Percentiles rank a stretch among this genome's conserved stretches.
Conservation (phyloP, 2,113 vertebrate species). For the Stomatorhinus ivindoensis region DNA sequence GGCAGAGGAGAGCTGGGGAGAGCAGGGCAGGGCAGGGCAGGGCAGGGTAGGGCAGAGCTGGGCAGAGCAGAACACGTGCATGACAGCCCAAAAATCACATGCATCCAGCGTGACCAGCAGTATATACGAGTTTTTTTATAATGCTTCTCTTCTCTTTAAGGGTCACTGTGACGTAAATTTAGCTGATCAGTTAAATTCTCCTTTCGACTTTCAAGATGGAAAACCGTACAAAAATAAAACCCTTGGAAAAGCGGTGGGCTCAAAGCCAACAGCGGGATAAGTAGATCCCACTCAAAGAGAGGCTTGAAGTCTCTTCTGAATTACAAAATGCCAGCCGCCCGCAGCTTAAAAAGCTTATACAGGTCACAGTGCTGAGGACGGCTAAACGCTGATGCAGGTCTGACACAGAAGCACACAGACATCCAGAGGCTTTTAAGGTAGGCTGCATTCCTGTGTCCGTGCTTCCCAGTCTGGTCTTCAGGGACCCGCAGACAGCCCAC, state of each 20-base stretch:
- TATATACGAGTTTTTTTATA: not conserved
- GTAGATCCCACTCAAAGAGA: not conserved
- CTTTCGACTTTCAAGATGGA: not conserved
- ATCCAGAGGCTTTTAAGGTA: not conserved
- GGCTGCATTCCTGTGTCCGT: not conserved
- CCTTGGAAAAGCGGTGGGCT: not conserved
- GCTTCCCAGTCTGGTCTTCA: not conserved
- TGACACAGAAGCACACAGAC: not conserved
- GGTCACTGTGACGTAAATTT: not conserved
- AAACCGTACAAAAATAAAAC: not conserved
- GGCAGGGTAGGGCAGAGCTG: no score
- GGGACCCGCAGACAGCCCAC: not conserved
- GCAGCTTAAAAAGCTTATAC: not conserved
- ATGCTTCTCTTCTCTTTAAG: not conserved
- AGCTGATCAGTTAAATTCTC: slow-evolving; percentile 7
- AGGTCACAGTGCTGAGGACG: not conserved
- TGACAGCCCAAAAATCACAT: not conserved
- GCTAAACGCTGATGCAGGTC: not conserved
- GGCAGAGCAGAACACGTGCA: not conserved
- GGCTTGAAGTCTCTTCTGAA: not conserved
- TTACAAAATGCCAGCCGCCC: not conserved
- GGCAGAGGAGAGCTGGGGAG: no score
- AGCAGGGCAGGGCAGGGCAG: no score
- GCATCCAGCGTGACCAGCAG: not conserved
- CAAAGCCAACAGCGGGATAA: not conserved